Percentiles rank a stretch among this genome's conserved stretches.
phyloP scores from a whole-genome alignment of 2,797 vertebrate species.

The Parauchenoglanis punctatus region DNA sequence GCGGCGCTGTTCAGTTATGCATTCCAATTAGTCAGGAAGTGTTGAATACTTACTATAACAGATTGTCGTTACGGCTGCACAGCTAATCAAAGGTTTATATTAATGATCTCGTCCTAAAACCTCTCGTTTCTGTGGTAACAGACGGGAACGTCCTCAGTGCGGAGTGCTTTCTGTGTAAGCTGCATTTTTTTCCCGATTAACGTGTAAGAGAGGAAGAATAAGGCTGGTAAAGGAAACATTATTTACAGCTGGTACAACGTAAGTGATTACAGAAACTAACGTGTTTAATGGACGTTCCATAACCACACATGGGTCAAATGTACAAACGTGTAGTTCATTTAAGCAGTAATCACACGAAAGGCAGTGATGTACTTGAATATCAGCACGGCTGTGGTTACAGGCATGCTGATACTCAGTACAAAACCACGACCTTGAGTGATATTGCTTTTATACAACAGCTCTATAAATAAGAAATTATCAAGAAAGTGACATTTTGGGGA shows the following conservation, averaged over 20 bases:
- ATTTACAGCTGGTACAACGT: background rate
- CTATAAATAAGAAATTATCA: too few species aligned
- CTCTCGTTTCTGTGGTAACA: background rate
- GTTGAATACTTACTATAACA: background rate
- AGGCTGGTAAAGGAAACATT: background rate
- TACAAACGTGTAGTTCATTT: background rate
- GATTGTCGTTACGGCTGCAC: background rate
- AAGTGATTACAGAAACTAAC: background rate
- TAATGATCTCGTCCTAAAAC: background rate
- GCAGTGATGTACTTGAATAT: too few species aligned
- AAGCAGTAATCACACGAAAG: too few species aligned
- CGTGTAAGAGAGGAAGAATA: background rate
- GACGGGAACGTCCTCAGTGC: background rate
- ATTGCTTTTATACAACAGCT: too few species aligned
- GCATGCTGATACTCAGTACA: too few species aligned
- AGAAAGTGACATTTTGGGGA: too few species aligned
- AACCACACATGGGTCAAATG: background rate
- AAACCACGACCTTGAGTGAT: too few species aligned
- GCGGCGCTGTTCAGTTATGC: background rate
- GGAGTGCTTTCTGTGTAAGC: background rate
- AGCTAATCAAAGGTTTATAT: background rate
- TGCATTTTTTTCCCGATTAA: background rate
- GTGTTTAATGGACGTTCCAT: background rate
- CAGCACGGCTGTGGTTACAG: too few species aligned
- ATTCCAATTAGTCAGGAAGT: background rate